Percentiles rank a stretch among this genome's conserved stretches.
Evolutionary conservation across 1,140 invertebrate genomes (phyloP).

Genomic region (Scaptomyza pallida): DNA sequence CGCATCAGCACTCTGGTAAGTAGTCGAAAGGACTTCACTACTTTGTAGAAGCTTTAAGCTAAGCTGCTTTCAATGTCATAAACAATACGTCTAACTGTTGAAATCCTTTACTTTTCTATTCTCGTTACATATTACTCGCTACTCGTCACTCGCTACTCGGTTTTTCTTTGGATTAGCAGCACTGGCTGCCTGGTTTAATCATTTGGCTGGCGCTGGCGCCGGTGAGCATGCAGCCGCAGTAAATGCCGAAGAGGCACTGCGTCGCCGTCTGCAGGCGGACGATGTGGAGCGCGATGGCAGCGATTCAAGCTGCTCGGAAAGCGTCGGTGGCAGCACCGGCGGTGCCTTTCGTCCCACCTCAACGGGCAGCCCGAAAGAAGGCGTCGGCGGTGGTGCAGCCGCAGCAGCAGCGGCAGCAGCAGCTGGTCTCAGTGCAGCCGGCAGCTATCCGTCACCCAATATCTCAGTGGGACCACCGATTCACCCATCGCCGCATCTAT

Average conservation of each 20-base stretch:
- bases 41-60: background rate
- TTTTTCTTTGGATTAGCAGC: slow-evolving; percentile 46
- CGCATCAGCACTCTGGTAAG: slow-evolving; percentile 83
- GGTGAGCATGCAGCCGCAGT: slow-evolving; percentile 84
- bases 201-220: slow-evolving; percentile 82
- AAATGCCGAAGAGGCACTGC: slow-evolving; percentile 84
- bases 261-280: slow-evolving; percentile 85
- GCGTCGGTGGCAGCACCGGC: slow-evolving; percentile 85
- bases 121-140: slow-evolving; percentile 1
- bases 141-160: background rate
- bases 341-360: slow-evolving; percentile 86
- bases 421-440: slow-evolving; percentile 84
- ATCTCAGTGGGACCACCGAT: slow-evolving; percentile 94
- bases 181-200: slow-evolving; percentile 86
- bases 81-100: slow-evolving; percentile 15
- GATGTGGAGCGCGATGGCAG: slow-evolving; percentile 87
- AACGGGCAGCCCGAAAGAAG: slow-evolving; percentile 85
- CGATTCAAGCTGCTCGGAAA: slow-evolving; percentile 88
- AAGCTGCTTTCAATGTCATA: background rate
- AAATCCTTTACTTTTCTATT: slow-evolving; percentile 1
- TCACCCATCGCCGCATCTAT: slow-evolving; percentile 91
- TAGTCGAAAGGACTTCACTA: slow-evolving; percentile 3
- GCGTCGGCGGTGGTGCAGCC: slow-evolving; percentile 80
- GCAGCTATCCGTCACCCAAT: slow-evolving; percentile 91
- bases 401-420: slow-evolving; percentile 85